Evolutionary conservation across 2,797 vertebrate species (phyloP), one percentile per base, ranked within the genome.

Genomic region (Siniperca undulata): DNA sequence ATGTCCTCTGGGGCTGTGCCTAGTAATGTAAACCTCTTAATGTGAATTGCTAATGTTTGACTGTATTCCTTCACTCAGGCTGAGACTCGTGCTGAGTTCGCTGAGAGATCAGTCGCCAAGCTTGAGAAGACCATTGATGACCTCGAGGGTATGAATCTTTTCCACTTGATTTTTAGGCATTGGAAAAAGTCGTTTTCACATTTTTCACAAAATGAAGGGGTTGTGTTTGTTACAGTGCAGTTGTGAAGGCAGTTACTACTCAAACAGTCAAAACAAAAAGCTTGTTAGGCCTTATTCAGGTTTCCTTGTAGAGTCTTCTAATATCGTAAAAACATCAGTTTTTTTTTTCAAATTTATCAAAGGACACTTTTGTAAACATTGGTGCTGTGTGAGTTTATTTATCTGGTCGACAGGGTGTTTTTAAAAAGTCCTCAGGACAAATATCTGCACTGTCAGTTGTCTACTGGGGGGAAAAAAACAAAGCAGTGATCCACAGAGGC

Each of bases 111-210:
- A 81, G 98, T 99, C 84, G 97, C 98, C 95, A 99, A 99, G 93
- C 96, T 99, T 93, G 98, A 99, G 96, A 99, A 99, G 95, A 98
- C 97, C 94, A 98, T 99, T 70, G 98, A 99, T 91, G 98, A 99
- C 95, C 95, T 99, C 93, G 98, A 99, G 96, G 98, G 98, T 99
- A 98, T 85, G 97, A 90, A 50, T 69, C 80, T 85, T 82, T 89
- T 84, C 22, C 66, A 58, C 16, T 90, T 87, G 9, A 40, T 55
- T 78, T 80, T 80, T 68, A 56, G 0, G 19, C 55, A 38, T 44
- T 70, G 16, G 16, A 17, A 19, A 24, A 27, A 7, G 46, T 77
- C 71, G 19, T 70, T 70, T 71, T 65, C 2, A 27, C 6, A 69
- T n/a, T 70, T 74, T 66, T 52, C 4, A 30, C 5, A 20, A 22